Percentiles rank a stretch among this genome's conserved stretches.
Conservation (phyloP, 2,113 vertebrate species). For the Corydoras sp. region DNA sequence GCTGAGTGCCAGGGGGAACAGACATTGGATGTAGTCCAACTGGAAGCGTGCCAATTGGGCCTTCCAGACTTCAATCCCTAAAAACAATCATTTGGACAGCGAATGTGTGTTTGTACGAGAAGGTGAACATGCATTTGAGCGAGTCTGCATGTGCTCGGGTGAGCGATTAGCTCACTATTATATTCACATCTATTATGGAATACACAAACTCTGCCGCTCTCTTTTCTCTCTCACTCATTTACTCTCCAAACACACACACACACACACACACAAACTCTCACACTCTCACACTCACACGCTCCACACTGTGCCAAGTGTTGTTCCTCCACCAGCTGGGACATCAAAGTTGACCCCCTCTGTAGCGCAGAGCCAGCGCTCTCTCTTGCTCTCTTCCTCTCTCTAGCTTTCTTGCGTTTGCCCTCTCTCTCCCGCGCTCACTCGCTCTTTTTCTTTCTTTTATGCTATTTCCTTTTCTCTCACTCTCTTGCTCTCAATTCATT, state of each 20-base stretch:
- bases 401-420: neutral
- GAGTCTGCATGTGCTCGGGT: slow-evolving; percentile 40
- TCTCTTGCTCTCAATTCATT: too few relatives aligned
- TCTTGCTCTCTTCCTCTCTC: slow-evolving; percentile 50
- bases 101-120: slow-evolving; percentile 35
- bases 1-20: slow-evolving; percentile 51
- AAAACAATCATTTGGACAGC: slow-evolving; percentile 72
- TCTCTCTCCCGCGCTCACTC: slow-evolving; percentile 1
- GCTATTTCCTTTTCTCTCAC: too few relatives aligned
- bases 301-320: slow-evolving; percentile 36
- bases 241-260: too few relatives aligned
- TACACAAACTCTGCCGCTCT: slow-evolving; percentile 33
- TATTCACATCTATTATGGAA: slow-evolving; percentile 40
- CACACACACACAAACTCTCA: too few relatives aligned
- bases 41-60: slow-evolving; percentile 62
- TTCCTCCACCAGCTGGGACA: slow-evolving; percentile 50
- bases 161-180: slow-evolving; percentile 44
- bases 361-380: slow-evolving; percentile 47
- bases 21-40: slow-evolving; percentile 60
- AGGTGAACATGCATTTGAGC: slow-evolving; percentile 43
- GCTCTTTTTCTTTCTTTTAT: neutral
- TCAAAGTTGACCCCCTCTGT: slow-evolving; percentile 62
- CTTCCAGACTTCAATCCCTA: slow-evolving; percentile 69
- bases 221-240: slow-evolving; percentile 23
- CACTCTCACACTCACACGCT: neutral